Evolutionary conservation across 2,113 vertebrate species (phyloP).

Genomic region (Phaethon lepturus): DNA sequence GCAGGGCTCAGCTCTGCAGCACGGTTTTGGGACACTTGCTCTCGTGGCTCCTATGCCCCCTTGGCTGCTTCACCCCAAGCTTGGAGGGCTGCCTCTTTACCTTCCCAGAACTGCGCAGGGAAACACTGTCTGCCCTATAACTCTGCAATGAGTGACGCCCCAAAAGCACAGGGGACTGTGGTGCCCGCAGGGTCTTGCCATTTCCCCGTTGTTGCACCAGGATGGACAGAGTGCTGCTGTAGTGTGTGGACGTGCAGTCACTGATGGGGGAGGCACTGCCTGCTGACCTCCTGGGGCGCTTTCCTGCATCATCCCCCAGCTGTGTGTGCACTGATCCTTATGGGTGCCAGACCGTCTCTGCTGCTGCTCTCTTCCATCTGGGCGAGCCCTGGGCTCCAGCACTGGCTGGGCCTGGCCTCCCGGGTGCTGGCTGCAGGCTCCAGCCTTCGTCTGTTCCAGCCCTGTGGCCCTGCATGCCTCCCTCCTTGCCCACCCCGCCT

Average conservation of each 20-base stretch:
- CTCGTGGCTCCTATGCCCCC: accelerated
- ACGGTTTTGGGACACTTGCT: not conserved
- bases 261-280: not conserved
- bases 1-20: not conserved
- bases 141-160: not conserved
- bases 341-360: no score
- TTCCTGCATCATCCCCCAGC: not conserved
- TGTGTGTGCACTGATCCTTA: not conserved
- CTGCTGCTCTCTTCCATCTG: not conserved
- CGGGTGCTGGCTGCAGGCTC: not conserved
- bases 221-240: not conserved
- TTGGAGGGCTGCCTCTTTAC: no score
- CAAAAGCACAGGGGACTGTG: not conserved
- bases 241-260: accelerated
- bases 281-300: not conserved
- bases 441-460: not conserved
- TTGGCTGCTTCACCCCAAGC: not conserved
- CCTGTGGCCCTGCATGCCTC: no score
- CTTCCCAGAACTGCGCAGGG: not conserved
- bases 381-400: not conserved
- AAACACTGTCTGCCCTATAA: not conserved
- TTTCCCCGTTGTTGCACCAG: not conserved
- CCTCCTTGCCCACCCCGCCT: not conserved
- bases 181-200: no score
- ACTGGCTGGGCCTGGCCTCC: not conserved